Conservation (phyloP, 2,888 invertebrate species). For the Xestobium rufovillosum region DNA sequence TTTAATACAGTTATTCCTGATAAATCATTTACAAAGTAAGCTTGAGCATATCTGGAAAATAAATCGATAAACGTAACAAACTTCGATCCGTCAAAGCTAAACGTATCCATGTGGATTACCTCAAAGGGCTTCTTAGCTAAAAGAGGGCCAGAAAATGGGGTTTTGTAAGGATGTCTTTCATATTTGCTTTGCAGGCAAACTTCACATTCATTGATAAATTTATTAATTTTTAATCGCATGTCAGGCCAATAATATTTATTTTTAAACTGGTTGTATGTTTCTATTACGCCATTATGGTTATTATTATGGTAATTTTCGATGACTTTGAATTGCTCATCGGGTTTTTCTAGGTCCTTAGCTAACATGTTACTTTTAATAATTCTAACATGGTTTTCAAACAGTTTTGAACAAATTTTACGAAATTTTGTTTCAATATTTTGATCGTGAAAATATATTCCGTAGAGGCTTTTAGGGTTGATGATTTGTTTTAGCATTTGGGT, state of each 20-base stretch:
- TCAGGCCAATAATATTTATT: constrained; percentile 8
- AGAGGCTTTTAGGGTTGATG: background rate
- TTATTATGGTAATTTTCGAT: constrained; percentile 6
- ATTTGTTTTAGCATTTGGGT: background rate
- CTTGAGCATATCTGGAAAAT: constrained; percentile 16
- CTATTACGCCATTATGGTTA: constrained; percentile 8
- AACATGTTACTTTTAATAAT: too few species aligned
- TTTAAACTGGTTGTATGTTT: constrained; percentile 9
- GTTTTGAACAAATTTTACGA: background rate
- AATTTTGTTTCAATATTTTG: background rate
- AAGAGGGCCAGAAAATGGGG: constrained; percentile 16
- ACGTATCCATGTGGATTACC: constrained; percentile 13
- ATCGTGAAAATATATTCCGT: too few species aligned
- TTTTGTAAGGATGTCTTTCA: constrained; percentile 18
- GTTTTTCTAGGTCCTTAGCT: too few species aligned
- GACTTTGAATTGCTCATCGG: background rate
- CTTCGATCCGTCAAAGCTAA: constrained; percentile 9
- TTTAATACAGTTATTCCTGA: constrained; percentile 13
- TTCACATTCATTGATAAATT: constrained; percentile 7
- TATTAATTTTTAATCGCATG: constrained; percentile 4
- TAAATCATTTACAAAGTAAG: constrained; percentile 12
- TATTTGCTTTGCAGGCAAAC: constrained; percentile 20
- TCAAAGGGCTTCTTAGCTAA: constrained; percentile 18
- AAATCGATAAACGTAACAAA: constrained; percentile 13
- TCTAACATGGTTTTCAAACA: background rate